Conservation (phyloP, 2,113 vertebrate species). For the Perca fluviatilis region DNA sequence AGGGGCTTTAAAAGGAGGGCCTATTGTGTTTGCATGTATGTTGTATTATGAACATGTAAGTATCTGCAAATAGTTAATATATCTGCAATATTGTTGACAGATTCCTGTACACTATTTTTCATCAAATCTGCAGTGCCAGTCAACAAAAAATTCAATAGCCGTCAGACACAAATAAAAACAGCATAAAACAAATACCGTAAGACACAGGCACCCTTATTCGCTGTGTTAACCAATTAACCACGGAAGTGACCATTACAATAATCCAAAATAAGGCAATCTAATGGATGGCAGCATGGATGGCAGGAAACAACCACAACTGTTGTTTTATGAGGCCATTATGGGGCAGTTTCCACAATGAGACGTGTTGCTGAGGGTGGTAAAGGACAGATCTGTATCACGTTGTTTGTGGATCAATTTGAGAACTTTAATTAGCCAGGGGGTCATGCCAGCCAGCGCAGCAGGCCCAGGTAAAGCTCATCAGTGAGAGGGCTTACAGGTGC, state of each 20-base stretch:
- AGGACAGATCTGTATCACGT: slow-evolving; percentile 87
- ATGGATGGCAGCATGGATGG: slow-evolving; percentile 54
- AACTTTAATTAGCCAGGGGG: slow-evolving; percentile 87
- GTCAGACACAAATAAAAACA: too few species aligned
- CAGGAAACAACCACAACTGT: slow-evolving; percentile 63
- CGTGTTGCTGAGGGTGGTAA: slow-evolving; percentile 79
- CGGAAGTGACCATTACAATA: slow-evolving; percentile 21
- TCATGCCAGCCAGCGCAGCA: slow-evolving; percentile 73
- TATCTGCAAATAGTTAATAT: not conserved
- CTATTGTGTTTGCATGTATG: not conserved
- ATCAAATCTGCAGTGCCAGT: too few species aligned
- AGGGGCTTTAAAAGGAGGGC: too few species aligned
- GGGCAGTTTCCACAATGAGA: slow-evolving; percentile 73
- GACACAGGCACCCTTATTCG: not conserved
- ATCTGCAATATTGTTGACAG: not conserved
- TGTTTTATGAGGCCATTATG: slow-evolving; percentile 83
- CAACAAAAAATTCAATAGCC: too few species aligned
- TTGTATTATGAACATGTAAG: not conserved
- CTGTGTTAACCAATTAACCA: slow-evolving; percentile 28
- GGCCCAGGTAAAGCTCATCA: slow-evolving; percentile 84
- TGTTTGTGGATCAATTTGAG: slow-evolving; percentile 87
- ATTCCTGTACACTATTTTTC: not conserved
- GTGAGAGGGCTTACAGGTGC: slow-evolving; percentile 83
- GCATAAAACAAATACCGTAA: not conserved
- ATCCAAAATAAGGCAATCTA: slow-evolving; percentile 56